Conservation (phyloP, 1,140 invertebrate species). For the Octopus sinensis region DNA sequence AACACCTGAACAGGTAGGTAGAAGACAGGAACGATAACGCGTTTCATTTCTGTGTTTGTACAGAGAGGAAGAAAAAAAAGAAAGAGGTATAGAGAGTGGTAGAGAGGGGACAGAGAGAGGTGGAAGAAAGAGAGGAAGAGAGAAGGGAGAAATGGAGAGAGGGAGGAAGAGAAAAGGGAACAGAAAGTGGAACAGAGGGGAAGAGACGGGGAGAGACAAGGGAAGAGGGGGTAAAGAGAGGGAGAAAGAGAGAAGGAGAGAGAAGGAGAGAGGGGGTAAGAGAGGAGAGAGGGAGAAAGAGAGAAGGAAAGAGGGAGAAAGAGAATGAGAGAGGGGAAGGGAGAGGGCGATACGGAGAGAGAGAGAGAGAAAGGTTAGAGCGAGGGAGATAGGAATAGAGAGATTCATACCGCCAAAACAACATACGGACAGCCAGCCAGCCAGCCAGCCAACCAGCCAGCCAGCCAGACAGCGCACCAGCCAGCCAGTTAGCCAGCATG, state of each 20-base stretch:
- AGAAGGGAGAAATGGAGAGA: not conserved
- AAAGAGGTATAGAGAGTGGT: not conserved
- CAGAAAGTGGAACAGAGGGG: not conserved
- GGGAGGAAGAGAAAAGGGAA: not conserved
- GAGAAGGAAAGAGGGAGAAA: not conserved
- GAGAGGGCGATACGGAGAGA: not conserved
- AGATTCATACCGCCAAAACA: not conserved
- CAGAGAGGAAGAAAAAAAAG: not conserved
- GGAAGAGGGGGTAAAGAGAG: not conserved
- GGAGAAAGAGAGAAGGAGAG: not conserved
- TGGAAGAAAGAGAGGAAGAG: not conserved
- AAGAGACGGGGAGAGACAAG: not conserved
- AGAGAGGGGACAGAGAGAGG: not conserved
- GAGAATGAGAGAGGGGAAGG: not conserved
- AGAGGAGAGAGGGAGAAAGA: not conserved
- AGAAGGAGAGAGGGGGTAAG: not conserved
- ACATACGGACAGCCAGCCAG: not conserved
- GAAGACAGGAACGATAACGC: too few species aligned
- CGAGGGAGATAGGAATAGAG: not conserved
- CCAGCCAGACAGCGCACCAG: too few species aligned
- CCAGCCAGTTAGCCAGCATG: too few species aligned
- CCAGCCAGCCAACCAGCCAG: too few species aligned
- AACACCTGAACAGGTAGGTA: too few species aligned
- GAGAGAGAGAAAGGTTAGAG: not conserved
- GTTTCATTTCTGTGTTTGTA: too few species aligned